Evolutionary conservation across 2,113 vertebrate genomes (phyloP).

Genomic region (Alethe castanea): DNA sequence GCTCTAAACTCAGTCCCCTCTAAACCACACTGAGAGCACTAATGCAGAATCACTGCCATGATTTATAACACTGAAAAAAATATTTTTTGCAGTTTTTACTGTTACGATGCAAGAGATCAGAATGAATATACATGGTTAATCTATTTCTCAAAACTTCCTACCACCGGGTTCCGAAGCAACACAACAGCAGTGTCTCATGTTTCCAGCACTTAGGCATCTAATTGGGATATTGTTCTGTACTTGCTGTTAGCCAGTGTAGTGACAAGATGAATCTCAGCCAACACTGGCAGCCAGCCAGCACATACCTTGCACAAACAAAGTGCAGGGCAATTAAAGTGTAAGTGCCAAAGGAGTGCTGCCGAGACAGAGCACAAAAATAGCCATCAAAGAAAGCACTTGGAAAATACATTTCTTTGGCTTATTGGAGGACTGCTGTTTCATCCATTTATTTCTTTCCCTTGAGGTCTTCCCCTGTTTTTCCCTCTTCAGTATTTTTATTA

Average conservation of each 20-base stretch:
- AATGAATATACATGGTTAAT: neutral
- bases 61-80: neutral
- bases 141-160: constrained; percentile 43
- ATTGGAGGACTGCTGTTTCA: neutral
- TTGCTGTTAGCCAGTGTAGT: constrained; percentile 72
- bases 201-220: constrained; percentile 72
- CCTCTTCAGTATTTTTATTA: neutral
- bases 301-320: constrained; percentile 73
- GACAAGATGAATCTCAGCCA: constrained; percentile 72
- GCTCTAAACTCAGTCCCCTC: neutral
- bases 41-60: neutral
- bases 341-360: neutral
- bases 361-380: constrained; percentile 59
- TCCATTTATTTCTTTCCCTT: neutral
- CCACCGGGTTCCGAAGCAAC: constrained; percentile 8
- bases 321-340: constrained; percentile 73
- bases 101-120: neutral
- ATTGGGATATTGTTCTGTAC: constrained; percentile 77
- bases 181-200: neutral
- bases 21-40: neutral
- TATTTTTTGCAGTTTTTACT: neutral
- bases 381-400: constrained; percentile 28
- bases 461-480: neutral
- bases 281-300: constrained; percentile 62
- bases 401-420: constrained; percentile 34